Evolutionary conservation across 2,888 invertebrate genomes (phyloP).

Genomic region (Gerosis bhagava): DNA sequence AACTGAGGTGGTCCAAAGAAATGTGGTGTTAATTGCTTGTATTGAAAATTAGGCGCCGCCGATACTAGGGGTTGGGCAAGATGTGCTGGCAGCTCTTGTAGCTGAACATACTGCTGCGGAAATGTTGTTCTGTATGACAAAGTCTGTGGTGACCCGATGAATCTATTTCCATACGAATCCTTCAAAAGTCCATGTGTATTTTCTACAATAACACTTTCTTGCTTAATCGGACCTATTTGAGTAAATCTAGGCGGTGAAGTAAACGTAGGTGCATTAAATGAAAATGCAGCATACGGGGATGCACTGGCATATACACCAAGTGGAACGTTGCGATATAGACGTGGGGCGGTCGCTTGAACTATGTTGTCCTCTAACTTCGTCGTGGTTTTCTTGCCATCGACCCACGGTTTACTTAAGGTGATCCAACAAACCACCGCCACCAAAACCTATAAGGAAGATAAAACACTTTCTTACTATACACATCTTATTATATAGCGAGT

Average conservation of each 20-base stretch:
- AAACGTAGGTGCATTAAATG: slow-evolving; percentile 56
- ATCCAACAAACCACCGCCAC: slow-evolving; percentile 56
- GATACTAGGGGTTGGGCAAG: slow-evolving; percentile 63
- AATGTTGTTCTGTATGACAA: slow-evolving; percentile 56
- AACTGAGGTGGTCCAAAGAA: slow-evolving; percentile 55
- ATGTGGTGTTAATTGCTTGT: slow-evolving; percentile 52
- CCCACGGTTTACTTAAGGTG: slow-evolving; percentile 44
- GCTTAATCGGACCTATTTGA: slow-evolving; percentile 53
- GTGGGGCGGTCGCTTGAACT: slow-evolving; percentile 59
- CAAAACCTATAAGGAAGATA: slow-evolving; percentile 50
- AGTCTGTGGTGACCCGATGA: slow-evolving; percentile 54
- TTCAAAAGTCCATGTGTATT: slow-evolving; percentile 56
- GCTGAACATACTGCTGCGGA: slow-evolving; percentile 65
- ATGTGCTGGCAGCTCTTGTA: slow-evolving; percentile 68
- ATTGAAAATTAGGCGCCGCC: slow-evolving; percentile 51
- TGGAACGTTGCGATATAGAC: slow-evolving; percentile 57
- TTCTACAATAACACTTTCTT: slow-evolving; percentile 47
- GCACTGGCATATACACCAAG: slow-evolving; percentile 64
- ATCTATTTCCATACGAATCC: slow-evolving; percentile 72
- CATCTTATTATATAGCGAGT: too few species aligned
- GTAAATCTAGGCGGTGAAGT: slow-evolving; percentile 49
- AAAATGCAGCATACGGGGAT: slow-evolving; percentile 61
- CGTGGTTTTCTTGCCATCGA: slow-evolving; percentile 43
- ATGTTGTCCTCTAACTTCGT: slow-evolving; percentile 49
- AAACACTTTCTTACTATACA: too few species aligned